Evolutionary conservation across 1,140 invertebrate species (phyloP).

Genomic region (Scaptomyza graminum): DNA sequence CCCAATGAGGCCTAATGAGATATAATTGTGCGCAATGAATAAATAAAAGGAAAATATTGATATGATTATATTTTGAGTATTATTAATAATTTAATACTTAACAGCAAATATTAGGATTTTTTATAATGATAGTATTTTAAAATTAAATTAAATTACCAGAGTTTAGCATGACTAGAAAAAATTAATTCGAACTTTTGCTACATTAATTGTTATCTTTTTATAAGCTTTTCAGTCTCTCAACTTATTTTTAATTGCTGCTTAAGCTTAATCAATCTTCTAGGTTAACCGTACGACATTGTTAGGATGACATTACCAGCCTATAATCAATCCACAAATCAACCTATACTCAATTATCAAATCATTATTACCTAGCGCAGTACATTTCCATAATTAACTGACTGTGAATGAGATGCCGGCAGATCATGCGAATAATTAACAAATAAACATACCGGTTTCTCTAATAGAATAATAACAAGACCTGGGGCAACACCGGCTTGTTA

Average conservation of each 20-base stretch:
- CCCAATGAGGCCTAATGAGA: constrained; percentile 33
- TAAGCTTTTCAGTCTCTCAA: too few relatives aligned
- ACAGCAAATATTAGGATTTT: not conserved
- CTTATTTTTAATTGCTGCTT: too few relatives aligned
- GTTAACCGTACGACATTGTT: too few relatives aligned
- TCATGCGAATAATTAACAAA: not conserved
- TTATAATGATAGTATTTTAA: too few relatives aligned
- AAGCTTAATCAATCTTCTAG: too few relatives aligned
- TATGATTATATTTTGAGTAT: not conserved
- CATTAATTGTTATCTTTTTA: too few relatives aligned
- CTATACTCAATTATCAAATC: not conserved
- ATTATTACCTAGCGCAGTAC: not conserved
- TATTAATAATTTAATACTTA: not conserved
- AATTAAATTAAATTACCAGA: too few relatives aligned
- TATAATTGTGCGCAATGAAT: constrained; percentile 22
- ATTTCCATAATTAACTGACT: constrained; percentile 29
- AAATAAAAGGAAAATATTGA: not conserved
- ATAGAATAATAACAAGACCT: constrained; percentile 28
- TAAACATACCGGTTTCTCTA: constrained; percentile 20
- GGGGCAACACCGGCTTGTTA: constrained; percentile 8
- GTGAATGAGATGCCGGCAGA: constrained; percentile 8
- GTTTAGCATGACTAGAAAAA: not conserved
- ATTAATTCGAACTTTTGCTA: too few relatives aligned
- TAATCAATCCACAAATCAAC: not conserved
- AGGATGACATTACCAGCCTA: too few relatives aligned